Evolutionary conservation across 1,140 invertebrate species (phyloP).

Genomic region (Ceratina calcarata): DNA sequence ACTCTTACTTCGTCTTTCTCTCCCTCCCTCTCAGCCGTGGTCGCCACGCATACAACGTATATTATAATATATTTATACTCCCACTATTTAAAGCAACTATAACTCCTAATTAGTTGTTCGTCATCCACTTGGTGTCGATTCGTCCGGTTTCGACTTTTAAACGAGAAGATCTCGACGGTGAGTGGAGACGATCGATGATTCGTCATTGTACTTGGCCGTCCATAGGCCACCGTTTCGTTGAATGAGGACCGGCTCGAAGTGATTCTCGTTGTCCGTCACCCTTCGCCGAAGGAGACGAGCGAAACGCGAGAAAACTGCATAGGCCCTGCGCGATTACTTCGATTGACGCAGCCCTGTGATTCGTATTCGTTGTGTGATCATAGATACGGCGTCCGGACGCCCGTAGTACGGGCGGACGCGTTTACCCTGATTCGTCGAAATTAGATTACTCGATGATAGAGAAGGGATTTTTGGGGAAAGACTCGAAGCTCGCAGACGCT

Average conservation of each 20-base stretch:
- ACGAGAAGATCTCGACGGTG: not conserved
- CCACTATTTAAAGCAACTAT: constrained; percentile 56
- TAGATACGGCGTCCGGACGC: not conserved
- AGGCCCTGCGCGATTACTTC: constrained; percentile 36
- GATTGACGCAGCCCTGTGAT: constrained; percentile 9
- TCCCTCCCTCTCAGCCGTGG: not conserved
- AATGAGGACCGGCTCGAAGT: constrained; percentile 51
- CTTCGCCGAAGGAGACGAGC: not conserved
- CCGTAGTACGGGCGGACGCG: constrained; percentile 4
- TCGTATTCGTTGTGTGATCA: constrained; percentile 34
- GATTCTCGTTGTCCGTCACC: constrained; percentile 41
- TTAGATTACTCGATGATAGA: constrained; percentile 1
- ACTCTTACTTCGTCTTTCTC: not conserved
- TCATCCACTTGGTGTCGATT: constrained; percentile 20
- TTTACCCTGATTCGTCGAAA: constrained; percentile 36
- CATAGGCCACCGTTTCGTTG: constrained; percentile 63
- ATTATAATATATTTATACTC: constrained; percentile 18
- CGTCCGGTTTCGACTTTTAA: not conserved
- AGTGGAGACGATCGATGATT: constrained; percentile 38
- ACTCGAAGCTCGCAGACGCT: too few relatives aligned
- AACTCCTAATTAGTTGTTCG: constrained; percentile 55
- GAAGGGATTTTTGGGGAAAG: too few relatives aligned
- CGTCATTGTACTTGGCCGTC: constrained; percentile 51
- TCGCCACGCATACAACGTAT: constrained; percentile 17
- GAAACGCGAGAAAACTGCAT: constrained; percentile 18